Percentiles rank a stretch among this genome's conserved stretches.
Conservation (phyloP, 2,113 vertebrate species). For the Vanacampus margaritifer region DNA sequence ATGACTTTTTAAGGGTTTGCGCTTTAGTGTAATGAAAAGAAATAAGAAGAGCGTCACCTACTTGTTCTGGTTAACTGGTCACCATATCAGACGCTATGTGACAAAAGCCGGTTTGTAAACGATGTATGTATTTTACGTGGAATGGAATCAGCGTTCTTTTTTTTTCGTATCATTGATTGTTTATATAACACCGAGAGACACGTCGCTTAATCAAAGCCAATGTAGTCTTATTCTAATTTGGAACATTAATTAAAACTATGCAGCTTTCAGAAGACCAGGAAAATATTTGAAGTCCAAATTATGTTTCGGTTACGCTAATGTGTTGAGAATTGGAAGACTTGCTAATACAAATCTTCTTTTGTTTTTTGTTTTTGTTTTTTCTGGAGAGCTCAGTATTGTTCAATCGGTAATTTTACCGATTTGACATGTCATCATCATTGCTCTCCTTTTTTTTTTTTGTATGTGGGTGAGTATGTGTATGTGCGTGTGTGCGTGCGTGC, state of each 20-base stretch:
- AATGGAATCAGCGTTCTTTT: background rate
- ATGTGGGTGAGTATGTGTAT: too few species aligned
- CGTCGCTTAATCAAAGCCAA: slow-evolving; percentile 26
- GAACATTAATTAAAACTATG: slow-evolving; percentile 9
- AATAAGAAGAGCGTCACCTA: background rate
- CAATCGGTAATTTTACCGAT: too few species aligned
- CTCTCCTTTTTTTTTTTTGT: too few species aligned
- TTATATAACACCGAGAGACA: slow-evolving; percentile 5
- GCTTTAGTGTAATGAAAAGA: background rate
- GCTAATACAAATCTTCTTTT: too few species aligned
- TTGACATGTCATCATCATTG: too few species aligned
- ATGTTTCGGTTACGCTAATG: background rate
- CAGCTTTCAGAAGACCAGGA: background rate
- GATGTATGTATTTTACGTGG: background rate
- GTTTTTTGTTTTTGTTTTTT: too few species aligned
- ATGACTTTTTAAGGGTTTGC: background rate
- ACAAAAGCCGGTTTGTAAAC: background rate
- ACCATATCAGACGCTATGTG: too few species aligned
- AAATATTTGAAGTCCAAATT: background rate
- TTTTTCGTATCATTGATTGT: background rate
- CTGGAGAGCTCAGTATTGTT: too few species aligned
- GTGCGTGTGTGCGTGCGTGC: background rate
- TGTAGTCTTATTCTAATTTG: slow-evolving; percentile 33
- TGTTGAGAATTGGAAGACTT: background rate
- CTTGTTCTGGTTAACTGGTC: background rate